phyloP scores from a whole-genome alignment of 2,888 invertebrate species.

The Dexiosoma caninum region DNA sequence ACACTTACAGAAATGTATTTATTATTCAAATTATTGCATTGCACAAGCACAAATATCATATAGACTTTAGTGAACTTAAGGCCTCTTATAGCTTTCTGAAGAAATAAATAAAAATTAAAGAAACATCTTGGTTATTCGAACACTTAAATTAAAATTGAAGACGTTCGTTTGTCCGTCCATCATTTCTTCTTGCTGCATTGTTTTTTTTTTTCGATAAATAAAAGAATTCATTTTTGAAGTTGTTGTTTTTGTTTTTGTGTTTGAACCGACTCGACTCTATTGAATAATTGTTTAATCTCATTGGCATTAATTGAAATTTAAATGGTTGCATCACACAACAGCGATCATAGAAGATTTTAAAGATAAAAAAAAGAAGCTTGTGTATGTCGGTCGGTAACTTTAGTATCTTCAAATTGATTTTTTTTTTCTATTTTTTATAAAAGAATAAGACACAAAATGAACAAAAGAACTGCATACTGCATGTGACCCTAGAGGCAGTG shows the following conservation, averaged over 20 bases:
- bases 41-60: neutral
- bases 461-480: neutral
- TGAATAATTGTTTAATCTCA: constrained; percentile 56
- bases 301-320: constrained; percentile 62
- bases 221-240: neutral
- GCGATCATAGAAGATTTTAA: neutral
- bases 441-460: neutral
- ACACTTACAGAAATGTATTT: neutral
- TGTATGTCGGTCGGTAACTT: neutral
- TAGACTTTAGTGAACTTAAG: constrained; percentile 40
- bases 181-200: neutral
- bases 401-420: neutral
- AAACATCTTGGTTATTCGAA: constrained; percentile 3
- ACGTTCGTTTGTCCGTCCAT: neutral
- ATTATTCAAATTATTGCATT: neutral
- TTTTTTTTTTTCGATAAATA: neutral
- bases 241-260: constrained; percentile 19
- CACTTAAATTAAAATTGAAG: constrained; percentile 52
- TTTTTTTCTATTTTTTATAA: neutral
- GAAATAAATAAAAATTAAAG: neutral
- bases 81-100: constrained; percentile 19
- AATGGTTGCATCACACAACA: constrained; percentile 59
- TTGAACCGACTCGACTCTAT: constrained; percentile 27
- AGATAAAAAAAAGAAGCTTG: neutral
- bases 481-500: constrained; percentile 22